phyloP scores from a whole-genome alignment of 2,113 vertebrate genomes.

The Psettodes erumei region DNA sequence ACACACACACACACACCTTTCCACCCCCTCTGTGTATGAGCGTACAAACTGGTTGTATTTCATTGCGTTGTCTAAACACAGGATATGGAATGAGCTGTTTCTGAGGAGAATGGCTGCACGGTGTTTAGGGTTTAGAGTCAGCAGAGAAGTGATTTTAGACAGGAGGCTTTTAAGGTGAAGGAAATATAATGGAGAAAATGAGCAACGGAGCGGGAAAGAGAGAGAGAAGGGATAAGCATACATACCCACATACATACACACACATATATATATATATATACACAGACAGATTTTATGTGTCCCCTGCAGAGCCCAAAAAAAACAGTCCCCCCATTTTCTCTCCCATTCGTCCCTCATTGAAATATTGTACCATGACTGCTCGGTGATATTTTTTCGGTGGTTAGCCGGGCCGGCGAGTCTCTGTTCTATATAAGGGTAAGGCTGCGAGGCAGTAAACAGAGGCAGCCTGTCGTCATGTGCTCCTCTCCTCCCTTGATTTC shows the following conservation, averaged over 20 bases:
- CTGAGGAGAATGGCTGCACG: slow-evolving; percentile 66
- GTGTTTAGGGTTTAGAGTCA: slow-evolving; percentile 60
- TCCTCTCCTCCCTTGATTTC: slow-evolving; percentile 64
- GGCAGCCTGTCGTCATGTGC: slow-evolving; percentile 56
- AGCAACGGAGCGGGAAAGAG: slow-evolving; percentile 48
- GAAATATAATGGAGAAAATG: slow-evolving; percentile 65
- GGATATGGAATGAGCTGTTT: slow-evolving; percentile 78
- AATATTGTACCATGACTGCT: slow-evolving; percentile 66
- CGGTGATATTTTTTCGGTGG: slow-evolving; percentile 47
- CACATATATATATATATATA: neutral
- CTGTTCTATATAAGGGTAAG: slow-evolving; percentile 52
- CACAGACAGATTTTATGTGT: slow-evolving; percentile 37
- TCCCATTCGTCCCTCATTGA: slow-evolving; percentile 42
- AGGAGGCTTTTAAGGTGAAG: slow-evolving; percentile 66
- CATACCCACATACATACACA: neutral
- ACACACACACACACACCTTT: slow-evolving; percentile 15
- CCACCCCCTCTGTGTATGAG: slow-evolving; percentile 30
- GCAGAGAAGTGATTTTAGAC: slow-evolving; percentile 65
- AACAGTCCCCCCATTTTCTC: slow-evolving; percentile 56
- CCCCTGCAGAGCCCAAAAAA: neutral
- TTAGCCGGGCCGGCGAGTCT: slow-evolving; percentile 43
- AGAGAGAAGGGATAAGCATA: slow-evolving; percentile 27
- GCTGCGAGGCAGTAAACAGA: slow-evolving; percentile 67
- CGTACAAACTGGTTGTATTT: slow-evolving; percentile 73
- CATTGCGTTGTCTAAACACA: slow-evolving; percentile 76